phyloP scores from a whole-genome alignment of 2,797 vertebrate species.

The Lycodopsis pacificus region DNA sequence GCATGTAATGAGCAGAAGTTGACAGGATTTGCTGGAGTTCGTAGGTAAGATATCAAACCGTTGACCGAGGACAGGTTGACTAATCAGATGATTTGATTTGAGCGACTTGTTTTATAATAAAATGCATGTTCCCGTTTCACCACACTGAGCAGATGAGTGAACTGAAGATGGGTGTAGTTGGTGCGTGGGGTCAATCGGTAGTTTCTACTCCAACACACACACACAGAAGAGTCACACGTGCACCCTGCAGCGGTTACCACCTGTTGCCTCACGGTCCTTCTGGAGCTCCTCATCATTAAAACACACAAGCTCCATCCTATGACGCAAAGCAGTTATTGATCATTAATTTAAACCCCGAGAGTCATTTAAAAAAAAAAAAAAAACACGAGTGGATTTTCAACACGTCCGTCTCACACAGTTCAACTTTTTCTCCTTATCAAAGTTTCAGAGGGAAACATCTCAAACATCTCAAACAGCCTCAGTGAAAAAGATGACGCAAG shows the following conservation, averaged over 20 bases:
- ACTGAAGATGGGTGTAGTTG: slow-evolving; percentile 3
- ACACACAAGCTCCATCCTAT: slow-evolving; percentile 45
- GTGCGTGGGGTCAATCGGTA: background rate
- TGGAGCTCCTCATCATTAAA: slow-evolving; percentile 72
- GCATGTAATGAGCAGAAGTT: too few relatives aligned
- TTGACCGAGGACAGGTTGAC: too few relatives aligned
- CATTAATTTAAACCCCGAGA: slow-evolving; percentile 70
- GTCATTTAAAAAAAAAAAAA: background rate
- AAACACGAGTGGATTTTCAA: slow-evolving; percentile 18
- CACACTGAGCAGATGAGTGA: slow-evolving; percentile 5
- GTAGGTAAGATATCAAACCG: too few relatives aligned
- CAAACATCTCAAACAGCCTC: slow-evolving; percentile 11
- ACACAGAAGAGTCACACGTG: slow-evolving; percentile 31
- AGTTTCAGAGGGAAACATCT: slow-evolving; percentile 31
- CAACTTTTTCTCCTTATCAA: slow-evolving; percentile 24
- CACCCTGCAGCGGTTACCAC: slow-evolving; percentile 50
- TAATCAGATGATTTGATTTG: background rate
- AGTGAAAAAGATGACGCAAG: slow-evolving; percentile 60
- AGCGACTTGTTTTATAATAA: background rate
- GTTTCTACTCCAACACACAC: slow-evolving; percentile 7
- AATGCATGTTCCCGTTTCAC: background rate
- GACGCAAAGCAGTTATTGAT: slow-evolving; percentile 70
- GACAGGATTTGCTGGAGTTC: too few relatives aligned
- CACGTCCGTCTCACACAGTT: slow-evolving; percentile 23
- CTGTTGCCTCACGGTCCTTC: slow-evolving; percentile 74